These are phyloP conservation scores for Drosophila trapezifrons DNA, from an alignment of 1,140 invertebrate genomes.

Conservation along the genomic window DNA sequence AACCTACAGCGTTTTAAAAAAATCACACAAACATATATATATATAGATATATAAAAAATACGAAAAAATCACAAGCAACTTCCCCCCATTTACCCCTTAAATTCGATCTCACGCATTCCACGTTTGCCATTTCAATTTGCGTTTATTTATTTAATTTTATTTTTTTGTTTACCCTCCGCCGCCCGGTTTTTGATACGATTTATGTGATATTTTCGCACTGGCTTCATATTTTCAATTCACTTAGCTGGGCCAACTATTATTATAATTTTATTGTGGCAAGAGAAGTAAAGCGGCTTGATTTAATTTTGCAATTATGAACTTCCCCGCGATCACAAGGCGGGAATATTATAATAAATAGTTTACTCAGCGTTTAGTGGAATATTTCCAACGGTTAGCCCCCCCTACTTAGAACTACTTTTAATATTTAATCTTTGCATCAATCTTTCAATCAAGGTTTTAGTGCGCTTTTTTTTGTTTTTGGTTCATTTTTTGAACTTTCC, in stretches of 20 bases:
- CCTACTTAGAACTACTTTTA: background rate
- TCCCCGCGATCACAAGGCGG: no score
- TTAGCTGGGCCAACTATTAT: constrained; percentile 25
- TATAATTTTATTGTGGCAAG: background rate
- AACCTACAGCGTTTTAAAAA: constrained; percentile 35
- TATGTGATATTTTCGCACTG: constrained; percentile 39
- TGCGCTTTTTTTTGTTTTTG: background rate
- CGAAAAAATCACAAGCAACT: constrained; percentile 20
- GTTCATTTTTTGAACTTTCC: constrained; percentile 16
- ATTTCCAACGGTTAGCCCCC: no score
- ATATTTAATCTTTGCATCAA: no score
- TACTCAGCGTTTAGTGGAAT: constrained; percentile 3
- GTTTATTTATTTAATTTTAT: constrained; percentile 48
- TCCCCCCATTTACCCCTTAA: constrained; percentile 24
- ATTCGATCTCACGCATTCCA: constrained; percentile 48
- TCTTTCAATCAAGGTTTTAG: background rate
- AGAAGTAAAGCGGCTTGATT: background rate
- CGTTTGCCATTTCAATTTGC: constrained; percentile 60
- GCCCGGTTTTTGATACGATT: constrained; percentile 3
- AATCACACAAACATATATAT: constrained; percentile 19
- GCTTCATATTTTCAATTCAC: constrained; percentile 27
- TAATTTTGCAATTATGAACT: constrained; percentile 14
- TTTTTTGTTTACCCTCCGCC: background rate
- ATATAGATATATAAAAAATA: constrained; percentile 9
- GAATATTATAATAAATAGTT: constrained; percentile 1